Evolutionary conservation across 2,797 vertebrate genomes (phyloP).

Genomic region (Onychomys arenicola): DNA sequence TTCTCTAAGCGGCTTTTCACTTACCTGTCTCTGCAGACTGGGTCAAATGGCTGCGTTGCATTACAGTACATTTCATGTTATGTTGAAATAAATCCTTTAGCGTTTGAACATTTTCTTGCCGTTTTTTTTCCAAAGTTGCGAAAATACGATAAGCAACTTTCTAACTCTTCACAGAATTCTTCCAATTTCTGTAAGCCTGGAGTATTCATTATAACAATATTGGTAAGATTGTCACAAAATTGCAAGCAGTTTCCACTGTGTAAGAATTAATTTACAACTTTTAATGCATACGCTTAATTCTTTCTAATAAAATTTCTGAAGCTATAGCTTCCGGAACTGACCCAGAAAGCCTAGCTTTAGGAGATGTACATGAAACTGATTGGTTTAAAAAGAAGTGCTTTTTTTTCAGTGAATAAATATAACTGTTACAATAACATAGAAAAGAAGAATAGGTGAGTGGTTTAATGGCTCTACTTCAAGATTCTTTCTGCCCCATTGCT

Average conservation of each 20-base stretch:
- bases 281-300: not conserved
- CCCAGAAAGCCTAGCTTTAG: not conserved
- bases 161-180: not conserved
- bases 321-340: too few relatives aligned
- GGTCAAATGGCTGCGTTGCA: not conserved
- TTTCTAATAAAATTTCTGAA: not conserved
- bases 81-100: not conserved
- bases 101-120: not conserved
- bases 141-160: not conserved
- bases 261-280: not conserved
- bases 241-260: not conserved
- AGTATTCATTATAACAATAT: not conserved
- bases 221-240: not conserved
- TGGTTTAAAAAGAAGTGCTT: not conserved
- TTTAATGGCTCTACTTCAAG: too few relatives aligned
- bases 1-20: not conserved
- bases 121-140: not conserved
- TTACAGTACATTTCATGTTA: not conserved
- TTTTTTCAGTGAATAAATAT: not conserved
- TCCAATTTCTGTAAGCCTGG: not conserved
- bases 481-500: not conserved
- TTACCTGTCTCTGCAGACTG: not conserved
- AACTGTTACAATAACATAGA: not conserved
- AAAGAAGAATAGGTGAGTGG: not conserved
- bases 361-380: not conserved